These are phyloP conservation scores for Oxytorus armatus DNA, from an alignment of 2,888 invertebrate genomes.

Conservation along the genomic window DNA sequence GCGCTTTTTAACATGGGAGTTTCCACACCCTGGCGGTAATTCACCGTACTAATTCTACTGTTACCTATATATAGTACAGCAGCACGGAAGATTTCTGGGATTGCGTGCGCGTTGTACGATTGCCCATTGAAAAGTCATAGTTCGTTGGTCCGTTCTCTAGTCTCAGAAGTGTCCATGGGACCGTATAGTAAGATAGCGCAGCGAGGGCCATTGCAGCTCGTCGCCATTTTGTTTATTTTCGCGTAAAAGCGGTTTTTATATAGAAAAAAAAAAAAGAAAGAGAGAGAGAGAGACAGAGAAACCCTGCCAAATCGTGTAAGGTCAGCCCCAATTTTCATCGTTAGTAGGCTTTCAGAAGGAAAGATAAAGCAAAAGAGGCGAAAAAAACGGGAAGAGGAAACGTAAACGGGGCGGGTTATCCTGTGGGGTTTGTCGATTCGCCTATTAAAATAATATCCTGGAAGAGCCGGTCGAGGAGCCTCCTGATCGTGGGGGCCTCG, in stretches of 20 bases:
- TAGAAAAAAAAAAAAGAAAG: conserved; percentile 11
- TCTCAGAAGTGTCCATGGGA: conserved; percentile 68
- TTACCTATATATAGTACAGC: no score
- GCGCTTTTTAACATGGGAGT: no score
- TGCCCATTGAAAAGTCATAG: conserved; percentile 57
- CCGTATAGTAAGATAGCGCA: conserved; percentile 65
- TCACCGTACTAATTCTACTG: no score
- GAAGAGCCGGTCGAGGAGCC: conserved; percentile 66
- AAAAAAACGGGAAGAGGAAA: neutral
- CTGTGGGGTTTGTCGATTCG: conserved; percentile 16
- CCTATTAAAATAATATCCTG: conserved; percentile 60
- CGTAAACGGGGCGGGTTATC: conserved; percentile 31
- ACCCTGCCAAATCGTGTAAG: conserved; percentile 25
- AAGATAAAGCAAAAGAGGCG: conserved; percentile 4
- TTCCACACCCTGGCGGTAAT: no score
- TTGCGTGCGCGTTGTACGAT: conserved; percentile 7
- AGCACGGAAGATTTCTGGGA: no score
- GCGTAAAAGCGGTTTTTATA: conserved; percentile 83
- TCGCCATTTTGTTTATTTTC: conserved; percentile 94
- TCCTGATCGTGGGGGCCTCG: conserved; percentile 36
- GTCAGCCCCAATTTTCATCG: conserved; percentile 23
- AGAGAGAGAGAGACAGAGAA: conserved; percentile 20
- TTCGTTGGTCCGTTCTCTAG: conserved; percentile 57
- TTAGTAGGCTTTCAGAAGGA: conserved; percentile 19
- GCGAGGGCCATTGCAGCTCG: conserved; percentile 73